A percentile compares a stretch with the other conserved stretches of the same genome.
Conservation (phyloP, 2,888 invertebrate species). For the Punctoribates punctum region DNA sequence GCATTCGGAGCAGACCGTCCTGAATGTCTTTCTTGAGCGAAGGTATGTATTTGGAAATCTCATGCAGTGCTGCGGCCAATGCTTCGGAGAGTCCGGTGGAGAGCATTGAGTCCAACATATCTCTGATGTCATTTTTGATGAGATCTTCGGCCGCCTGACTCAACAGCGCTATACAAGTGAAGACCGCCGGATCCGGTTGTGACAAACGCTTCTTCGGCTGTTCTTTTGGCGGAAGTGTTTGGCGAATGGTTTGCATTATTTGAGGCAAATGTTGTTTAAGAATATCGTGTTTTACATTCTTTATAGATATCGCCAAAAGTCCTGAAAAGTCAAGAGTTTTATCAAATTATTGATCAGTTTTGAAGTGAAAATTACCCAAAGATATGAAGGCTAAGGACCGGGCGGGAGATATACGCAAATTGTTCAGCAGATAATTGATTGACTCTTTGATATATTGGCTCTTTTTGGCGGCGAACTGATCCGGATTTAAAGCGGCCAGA, state of each 20-base stretch:
- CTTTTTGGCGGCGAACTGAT: constrained; percentile 66
- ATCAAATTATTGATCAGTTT: constrained; percentile 13
- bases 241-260: constrained; percentile 78
- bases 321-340: not conserved
- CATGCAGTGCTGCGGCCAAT: constrained; percentile 82
- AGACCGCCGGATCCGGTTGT: constrained; percentile 73
- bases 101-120: constrained; percentile 85
- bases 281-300: constrained; percentile 60
- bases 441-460: constrained; percentile 64
- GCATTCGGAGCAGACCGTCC: constrained; percentile 82
- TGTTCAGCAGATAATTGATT: constrained; percentile 71
- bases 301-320: constrained; percentile 12
- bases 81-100: constrained; percentile 87
- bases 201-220: constrained; percentile 27
- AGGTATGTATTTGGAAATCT: constrained; percentile 82
- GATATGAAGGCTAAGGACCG: constrained; percentile 82
- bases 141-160: constrained; percentile 78
- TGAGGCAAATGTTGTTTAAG: constrained; percentile 73
- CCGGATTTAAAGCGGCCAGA: constrained; percentile 85
- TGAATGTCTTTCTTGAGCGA: constrained; percentile 83
- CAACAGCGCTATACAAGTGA: constrained; percentile 85
- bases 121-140: constrained; percentile 69
- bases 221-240: constrained; percentile 65
- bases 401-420: constrained; percentile 77
- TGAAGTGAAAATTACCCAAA: too few relatives aligned